phyloP scores from a whole-genome alignment of 1,140 invertebrate genomes.

The Drosophila simulans region DNA sequence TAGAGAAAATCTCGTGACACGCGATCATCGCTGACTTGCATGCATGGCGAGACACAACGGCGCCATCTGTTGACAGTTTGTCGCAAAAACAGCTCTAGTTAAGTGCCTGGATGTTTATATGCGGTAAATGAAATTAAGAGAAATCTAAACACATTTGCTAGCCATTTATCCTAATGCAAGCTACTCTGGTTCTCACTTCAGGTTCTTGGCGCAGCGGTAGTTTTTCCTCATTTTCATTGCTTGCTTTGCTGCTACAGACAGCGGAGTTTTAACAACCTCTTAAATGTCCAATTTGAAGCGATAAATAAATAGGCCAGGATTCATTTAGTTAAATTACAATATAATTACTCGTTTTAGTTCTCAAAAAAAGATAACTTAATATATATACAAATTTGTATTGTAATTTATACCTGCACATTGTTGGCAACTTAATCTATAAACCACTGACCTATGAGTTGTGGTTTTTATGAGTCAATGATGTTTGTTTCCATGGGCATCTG shows the following conservation, averaged over 20 bases:
- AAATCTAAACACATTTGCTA: slow-evolving; percentile 45
- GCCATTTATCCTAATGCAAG: slow-evolving; percentile 28
- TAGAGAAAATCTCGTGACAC: background rate
- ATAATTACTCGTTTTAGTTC: too few relatives aligned
- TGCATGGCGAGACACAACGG: slow-evolving; percentile 11
- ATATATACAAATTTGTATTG: background rate
- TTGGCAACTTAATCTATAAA: background rate
- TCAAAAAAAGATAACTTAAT: background rate
- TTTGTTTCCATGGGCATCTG: background rate
- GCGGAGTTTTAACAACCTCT: background rate
- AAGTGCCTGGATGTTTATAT: slow-evolving; percentile 38
- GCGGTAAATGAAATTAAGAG: slow-evolving; percentile 32
- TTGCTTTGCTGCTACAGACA: background rate
- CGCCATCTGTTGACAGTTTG: slow-evolving; percentile 40
- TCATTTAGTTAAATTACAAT: too few relatives aligned
- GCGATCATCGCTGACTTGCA: background rate
- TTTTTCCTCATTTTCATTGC: background rate
- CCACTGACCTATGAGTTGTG: background rate
- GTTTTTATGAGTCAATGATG: background rate
- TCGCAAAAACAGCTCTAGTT: slow-evolving; percentile 36
- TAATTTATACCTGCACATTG: background rate
- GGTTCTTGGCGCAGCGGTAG: background rate
- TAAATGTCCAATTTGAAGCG: background rate
- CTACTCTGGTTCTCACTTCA: slow-evolving; percentile 1
- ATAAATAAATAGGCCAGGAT: too few relatives aligned